phyloP scores from a whole-genome alignment of 1,140 invertebrate species.

The Oryzaephilus surinamensis region DNA sequence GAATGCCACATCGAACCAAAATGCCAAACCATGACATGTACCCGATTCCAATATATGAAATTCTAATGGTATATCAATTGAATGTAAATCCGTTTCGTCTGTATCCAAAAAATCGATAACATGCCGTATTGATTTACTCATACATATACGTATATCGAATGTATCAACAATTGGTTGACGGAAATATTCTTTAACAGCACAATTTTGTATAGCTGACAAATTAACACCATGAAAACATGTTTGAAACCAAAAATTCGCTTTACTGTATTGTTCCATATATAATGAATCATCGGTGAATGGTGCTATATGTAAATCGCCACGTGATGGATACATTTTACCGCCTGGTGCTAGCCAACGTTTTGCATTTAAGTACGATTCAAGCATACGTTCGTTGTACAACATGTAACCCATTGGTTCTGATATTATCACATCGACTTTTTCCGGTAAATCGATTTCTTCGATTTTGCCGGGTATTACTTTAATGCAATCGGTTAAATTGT shows the following conservation, averaged over 20 bases:
- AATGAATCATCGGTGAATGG: constrained; percentile 97
- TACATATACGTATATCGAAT: constrained; percentile 95
- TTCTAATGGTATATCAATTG: constrained; percentile 90
- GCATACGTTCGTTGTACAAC: constrained; percentile 98
- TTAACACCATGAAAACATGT: constrained; percentile 97
- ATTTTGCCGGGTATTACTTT: constrained; percentile 95
- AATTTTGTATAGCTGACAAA: constrained; percentile 77
- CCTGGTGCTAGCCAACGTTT: constrained; percentile 94
- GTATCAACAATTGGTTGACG: constrained; percentile 98
- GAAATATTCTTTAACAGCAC: constrained; percentile 96
- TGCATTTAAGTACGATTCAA: constrained; percentile 97
- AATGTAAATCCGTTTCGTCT: constrained; percentile 88
- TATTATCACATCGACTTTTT: constrained; percentile 93
- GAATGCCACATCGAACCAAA: constrained; percentile 99
- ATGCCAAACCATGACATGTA: constrained; percentile 93
- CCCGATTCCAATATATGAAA: constrained; percentile 89
- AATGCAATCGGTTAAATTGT: constrained; percentile 79
- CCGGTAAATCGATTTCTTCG: constrained; percentile 93
- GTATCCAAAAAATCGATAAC: constrained; percentile 93
- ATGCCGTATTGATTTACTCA: constrained; percentile 89
- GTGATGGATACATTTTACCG: constrained; percentile 92
- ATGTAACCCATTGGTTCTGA: constrained; percentile 99
- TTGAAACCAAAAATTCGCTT: constrained; percentile 98
- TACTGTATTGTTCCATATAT: constrained; percentile 97
- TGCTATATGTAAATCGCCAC: constrained; percentile 94